These are phyloP conservation scores for Hypotaenidia okinawae DNA, from an alignment of 2,797 vertebrate genomes.

Conservation along the genomic window DNA sequence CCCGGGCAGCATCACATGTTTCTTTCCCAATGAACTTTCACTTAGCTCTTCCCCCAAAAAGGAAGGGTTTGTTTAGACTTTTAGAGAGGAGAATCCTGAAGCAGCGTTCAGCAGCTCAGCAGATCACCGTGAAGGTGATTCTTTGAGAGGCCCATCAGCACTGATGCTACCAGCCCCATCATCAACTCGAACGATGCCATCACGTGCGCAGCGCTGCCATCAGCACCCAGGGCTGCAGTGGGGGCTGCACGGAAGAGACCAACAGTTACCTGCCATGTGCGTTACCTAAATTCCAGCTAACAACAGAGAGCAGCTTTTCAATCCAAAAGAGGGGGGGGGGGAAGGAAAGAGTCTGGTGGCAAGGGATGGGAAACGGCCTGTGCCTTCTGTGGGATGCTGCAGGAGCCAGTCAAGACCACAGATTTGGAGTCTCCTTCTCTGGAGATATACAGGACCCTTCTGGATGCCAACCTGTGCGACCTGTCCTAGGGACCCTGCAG, in stretches of 20 bases:
- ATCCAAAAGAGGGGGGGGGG: neutral
- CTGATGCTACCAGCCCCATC: neutral
- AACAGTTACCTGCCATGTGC: neutral
- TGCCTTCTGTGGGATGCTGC: neutral
- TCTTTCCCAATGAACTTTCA: slow-evolving; percentile 5
- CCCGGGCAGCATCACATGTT: slow-evolving; percentile 27
- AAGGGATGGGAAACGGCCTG: fast-evolving
- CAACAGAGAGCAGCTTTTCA: neutral
- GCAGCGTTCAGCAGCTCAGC: neutral
- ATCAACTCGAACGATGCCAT: fast-evolving
- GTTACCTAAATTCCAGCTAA: fast-evolving
- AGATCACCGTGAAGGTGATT: neutral
- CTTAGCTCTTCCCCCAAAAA: neutral
- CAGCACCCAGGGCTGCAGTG: neutral
- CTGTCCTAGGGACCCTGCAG: too few relatives aligned
- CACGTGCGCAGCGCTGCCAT: neutral
- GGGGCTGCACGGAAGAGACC: neutral
- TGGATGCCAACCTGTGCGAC: too few relatives aligned
- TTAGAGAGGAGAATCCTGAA: neutral
- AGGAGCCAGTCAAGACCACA: fast-evolving
- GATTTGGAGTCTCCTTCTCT: neutral
- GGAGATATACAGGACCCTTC: too few relatives aligned
- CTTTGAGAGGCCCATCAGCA: neutral
- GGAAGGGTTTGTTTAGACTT: neutral
- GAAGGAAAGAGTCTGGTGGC: neutral